A percentile compares a stretch with the other conserved stretches of the same genome.
These are phyloP conservation scores for Nezara viridula DNA, from an alignment of 2,888 invertebrate species.

Conservation along the genomic window DNA sequence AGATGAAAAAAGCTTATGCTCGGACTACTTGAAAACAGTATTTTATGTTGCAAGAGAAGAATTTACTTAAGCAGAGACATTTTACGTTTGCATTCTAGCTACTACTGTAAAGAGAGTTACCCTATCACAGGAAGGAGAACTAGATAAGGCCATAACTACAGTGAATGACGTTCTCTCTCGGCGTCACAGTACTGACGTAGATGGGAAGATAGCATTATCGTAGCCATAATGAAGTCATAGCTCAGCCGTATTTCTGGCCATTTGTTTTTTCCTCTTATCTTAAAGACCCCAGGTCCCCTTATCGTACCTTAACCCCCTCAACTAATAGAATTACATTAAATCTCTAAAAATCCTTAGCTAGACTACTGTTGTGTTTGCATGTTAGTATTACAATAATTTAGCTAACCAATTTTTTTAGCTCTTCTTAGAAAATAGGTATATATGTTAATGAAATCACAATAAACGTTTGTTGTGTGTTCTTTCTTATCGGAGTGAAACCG, in stretches of 20 bases:
- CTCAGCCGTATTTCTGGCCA: conserved; percentile 11
- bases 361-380: too few relatives aligned
- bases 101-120: not conserved
- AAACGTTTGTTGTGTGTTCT: too few relatives aligned
- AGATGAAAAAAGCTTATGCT: too few relatives aligned
- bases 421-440: too few relatives aligned
- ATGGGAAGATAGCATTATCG: conserved; percentile 23
- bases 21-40: too few relatives aligned
- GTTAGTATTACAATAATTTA: too few relatives aligned
- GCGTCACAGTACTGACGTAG: conserved; percentile 32
- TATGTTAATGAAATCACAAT: too few relatives aligned
- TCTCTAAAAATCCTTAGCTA: not conserved
- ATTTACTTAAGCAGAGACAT: not conserved
- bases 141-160: conserved; percentile 9
- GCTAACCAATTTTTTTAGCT: too few relatives aligned
- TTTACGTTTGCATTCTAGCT: not conserved
- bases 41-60: not conserved
- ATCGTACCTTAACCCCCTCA: not conserved
- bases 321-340: conserved; percentile 2
- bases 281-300: not conserved
- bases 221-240: conserved; percentile 27
- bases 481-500: too few relatives aligned
- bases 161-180: conserved; percentile 11
- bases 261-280: conserved; percentile 39
- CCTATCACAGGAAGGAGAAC: not conserved